These are phyloP conservation scores for Papilio xuthus DNA, from an alignment of 1,140 invertebrate genomes.

Conservation along the genomic window DNA sequence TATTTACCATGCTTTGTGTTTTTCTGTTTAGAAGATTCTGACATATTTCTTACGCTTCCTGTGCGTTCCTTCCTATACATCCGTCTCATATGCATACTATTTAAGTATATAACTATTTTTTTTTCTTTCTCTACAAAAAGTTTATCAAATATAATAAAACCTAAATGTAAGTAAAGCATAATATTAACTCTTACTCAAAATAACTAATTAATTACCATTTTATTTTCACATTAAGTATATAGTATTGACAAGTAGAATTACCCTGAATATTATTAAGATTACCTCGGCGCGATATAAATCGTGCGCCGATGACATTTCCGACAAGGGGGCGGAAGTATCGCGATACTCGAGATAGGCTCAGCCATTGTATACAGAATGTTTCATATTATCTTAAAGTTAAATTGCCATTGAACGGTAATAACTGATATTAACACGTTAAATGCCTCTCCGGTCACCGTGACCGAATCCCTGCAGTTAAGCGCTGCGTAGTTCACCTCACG, in stretches of 20 bases:
- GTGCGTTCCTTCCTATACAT: neutral
- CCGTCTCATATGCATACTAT: neutral
- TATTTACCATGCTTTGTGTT: too few species aligned
- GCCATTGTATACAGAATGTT: neutral
- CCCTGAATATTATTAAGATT: neutral
- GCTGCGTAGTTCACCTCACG: too few species aligned
- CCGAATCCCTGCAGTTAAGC: too few species aligned
- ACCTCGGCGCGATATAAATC: neutral
- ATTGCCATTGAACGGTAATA: neutral
- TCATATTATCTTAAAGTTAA: neutral
- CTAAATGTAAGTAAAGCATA: neutral
- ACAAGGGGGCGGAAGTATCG: neutral
- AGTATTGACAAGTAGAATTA: conserved; percentile 3
- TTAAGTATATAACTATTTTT: neutral
- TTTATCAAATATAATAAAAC: too few species aligned
- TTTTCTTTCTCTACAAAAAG: neutral
- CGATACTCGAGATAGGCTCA: neutral
- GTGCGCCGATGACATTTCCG: neutral
- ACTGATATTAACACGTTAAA: neutral
- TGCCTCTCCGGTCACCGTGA: too few species aligned
- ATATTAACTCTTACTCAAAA: too few species aligned
- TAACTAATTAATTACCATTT: too few species aligned
- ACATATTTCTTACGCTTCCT: too few species aligned
- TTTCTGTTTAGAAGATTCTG: neutral
- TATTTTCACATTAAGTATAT: neutral